Percentiles rank a stretch among this genome's conserved stretches.
Conservation (phyloP, 1,140 invertebrate genomes). For the honey bee (Apis mellifera) region Amel_HAv3.1 CM009938.2:7027501-7028000, state of each 20-base stretch:
- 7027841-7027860: too few relatives aligned
- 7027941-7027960: slow-evolving; percentile 10
- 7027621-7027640: slow-evolving; percentile 26
- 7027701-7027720: background rate
- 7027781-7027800: too few relatives aligned
- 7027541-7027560: background rate
- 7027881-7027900: background rate
- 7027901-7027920: background rate
- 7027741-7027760: too few relatives aligned
- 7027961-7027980: slow-evolving; percentile 1
- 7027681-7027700: background rate
- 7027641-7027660: slow-evolving; percentile 29
- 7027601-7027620: slow-evolving; percentile 2
- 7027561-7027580: slow-evolving; percentile 3
- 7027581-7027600: background rate
- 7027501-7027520: background rate
- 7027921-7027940: background rate
- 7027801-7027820: too few relatives aligned
- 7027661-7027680: background rate
- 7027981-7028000: background rate
- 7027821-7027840: too few relatives aligned
- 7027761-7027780: too few relatives aligned
- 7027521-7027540: background rate
- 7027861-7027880: too few relatives aligned
- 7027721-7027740: background rate